Evolutionary conservation across 2,797 vertebrate genomes (phyloP).

Genomic region (Capromys pilorides): DNA sequence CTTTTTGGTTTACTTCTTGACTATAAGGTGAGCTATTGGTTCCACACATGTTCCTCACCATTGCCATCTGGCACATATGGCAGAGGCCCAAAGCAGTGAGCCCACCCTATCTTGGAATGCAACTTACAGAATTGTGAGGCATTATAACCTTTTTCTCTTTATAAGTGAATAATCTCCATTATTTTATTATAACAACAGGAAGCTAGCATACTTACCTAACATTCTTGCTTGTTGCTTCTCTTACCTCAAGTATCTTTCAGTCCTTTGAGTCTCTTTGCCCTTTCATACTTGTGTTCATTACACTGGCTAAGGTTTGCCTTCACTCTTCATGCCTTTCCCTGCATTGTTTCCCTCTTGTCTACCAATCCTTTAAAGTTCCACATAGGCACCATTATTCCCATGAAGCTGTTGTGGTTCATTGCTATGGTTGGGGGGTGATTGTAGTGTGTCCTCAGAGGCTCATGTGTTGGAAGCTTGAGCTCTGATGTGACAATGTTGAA

Average conservation of each 20-base stretch:
- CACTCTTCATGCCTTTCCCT: neutral
- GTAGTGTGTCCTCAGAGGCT: neutral
- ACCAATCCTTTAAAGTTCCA: neutral
- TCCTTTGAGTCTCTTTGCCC: neutral
- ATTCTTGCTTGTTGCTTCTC: neutral
- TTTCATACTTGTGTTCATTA: neutral
- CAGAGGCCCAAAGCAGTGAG: neutral
- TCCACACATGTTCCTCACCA: neutral
- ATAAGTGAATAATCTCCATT: neutral
- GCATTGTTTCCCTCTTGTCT: neutral
- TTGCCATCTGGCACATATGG: neutral
- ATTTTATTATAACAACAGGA: neutral
- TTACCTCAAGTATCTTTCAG: neutral
- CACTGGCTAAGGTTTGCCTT: neutral
- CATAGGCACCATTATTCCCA: neutral
- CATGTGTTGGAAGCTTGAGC: neutral
- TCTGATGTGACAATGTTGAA: neutral
- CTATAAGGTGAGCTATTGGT: neutral
- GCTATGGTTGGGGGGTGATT: neutral
- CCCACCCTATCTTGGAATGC: neutral
- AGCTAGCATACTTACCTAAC: neutral
- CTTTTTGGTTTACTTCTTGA: neutral
- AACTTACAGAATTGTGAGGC: neutral
- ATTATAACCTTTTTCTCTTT: neutral
- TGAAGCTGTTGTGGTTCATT: neutral